Base-by-base conservation (phyloP, 2,797 vertebrate species). In the Amniataba percoides region DNA sequence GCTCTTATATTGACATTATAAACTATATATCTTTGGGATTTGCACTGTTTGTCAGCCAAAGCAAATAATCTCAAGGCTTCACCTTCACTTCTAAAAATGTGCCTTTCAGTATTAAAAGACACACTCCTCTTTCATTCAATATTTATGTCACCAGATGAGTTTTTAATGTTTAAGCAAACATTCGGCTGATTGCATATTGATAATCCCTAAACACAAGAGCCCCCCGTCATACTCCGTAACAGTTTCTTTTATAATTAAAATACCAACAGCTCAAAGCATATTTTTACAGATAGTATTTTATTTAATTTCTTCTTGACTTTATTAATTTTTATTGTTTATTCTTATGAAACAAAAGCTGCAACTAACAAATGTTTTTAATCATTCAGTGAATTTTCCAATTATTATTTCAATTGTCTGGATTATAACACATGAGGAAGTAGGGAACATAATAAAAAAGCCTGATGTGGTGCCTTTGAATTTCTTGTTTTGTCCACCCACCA, bases 161-260 rank as follows among this genome's bases (percentile, higher is more conserved):
- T 59, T 61, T 59, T 55, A 42, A 72, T 42, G 27, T 56, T 59
- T 25, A 51, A 81, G 51, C 49, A 60, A 56, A 60, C 59, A 31
- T 61, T 39, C 18, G 40, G 59, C 18, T 31, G 19, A 15, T 62
- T 68, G 7, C 12, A 58, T 45, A 42, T 45, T 55, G 19, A 76
- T 56, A 11, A 59, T 43, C 13, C n/a, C 25, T 23, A 5, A 46
- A 36, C 25, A 52, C 16, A 48, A 36, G 15, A 15, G 40, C 23
- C 27, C 18, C 69, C 55, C 21, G 3, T 15, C n/a, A 3, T 21
- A 7, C 15, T 25, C 34, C 46, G 9, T 27, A 27, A 27, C 23
- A 16, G 9, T 39, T 36, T 31, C 0, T 23, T 68, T 49, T 8
- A 43, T 45, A 39, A 68, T 56, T 58, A 27, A 63, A 52, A 58